phyloP scores from a whole-genome alignment of 2,113 vertebrate species.

The Alectura lathami region DNA sequence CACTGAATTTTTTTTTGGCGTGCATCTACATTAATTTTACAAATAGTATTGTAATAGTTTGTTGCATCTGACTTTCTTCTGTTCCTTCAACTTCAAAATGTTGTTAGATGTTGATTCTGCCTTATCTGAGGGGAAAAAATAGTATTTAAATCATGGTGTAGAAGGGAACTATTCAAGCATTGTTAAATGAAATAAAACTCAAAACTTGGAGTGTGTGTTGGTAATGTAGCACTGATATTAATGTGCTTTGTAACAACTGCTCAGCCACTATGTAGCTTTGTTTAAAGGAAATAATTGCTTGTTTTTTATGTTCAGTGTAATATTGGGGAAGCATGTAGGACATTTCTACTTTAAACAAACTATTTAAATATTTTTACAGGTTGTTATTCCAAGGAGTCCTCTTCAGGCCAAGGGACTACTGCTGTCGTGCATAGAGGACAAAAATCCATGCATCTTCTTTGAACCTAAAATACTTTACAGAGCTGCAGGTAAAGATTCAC shows the following conservation, averaged over 20 bases:
- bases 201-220: not conserved
- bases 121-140: not conserved
- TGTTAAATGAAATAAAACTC: not conserved
- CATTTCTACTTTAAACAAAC: slow-evolving; percentile 11
- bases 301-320: not conserved
- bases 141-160: not conserved
- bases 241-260: not conserved
- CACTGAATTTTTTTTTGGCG: not conserved
- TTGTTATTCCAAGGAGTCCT: slow-evolving; percentile 94
- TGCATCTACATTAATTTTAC: not conserved
- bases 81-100: not conserved
- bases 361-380: slow-evolving; percentile 72
- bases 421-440: slow-evolving; percentile 92
- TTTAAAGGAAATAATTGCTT: not conserved
- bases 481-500: slow-evolving; percentile 89
- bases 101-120: not conserved
- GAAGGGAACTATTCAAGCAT: not conserved
- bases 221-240: not conserved
- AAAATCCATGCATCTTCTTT: slow-evolving; percentile 98
- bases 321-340: not conserved
- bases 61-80: not conserved
- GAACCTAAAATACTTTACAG: slow-evolving; percentile 99
- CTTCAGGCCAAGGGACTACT: slow-evolving; percentile 95
- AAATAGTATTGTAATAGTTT: not conserved
- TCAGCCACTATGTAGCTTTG: not conserved